Conservation (phyloP, 2,888 invertebrate genomes). For the Brachyptera putata region DNA sequence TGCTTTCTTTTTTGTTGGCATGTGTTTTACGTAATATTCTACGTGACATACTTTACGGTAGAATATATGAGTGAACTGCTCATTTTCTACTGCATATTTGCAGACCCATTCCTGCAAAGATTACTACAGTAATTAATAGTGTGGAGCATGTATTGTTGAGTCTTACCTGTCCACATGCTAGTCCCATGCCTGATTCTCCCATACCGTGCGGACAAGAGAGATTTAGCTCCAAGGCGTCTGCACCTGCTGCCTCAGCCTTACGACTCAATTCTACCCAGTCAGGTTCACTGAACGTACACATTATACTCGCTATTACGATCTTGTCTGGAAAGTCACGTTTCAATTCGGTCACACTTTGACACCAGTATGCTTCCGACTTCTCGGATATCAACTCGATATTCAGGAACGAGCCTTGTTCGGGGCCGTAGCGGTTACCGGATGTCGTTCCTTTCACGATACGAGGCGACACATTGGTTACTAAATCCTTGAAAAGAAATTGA, state of each 20-base stretch:
- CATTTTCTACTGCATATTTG: too few species aligned
- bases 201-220: constrained; percentile 98
- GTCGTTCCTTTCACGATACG: constrained; percentile 92
- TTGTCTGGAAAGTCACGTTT: constrained; percentile 89
- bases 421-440: constrained; percentile 86
- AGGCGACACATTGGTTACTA: constrained; percentile 95
- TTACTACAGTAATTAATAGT: too few species aligned
- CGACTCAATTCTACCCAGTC: constrained; percentile 85
- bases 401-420: constrained; percentile 93
- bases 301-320: constrained; percentile 91
- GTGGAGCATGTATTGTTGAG: background rate
- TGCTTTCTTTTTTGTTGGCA: too few species aligned
- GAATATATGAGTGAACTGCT: too few species aligned
- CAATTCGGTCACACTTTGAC: constrained; percentile 77
- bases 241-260: constrained; percentile 74
- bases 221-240: constrained; percentile 94
- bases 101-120: too few species aligned
- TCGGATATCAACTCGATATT: constrained; percentile 99
- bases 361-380: constrained; percentile 93
- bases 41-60: too few species aligned
- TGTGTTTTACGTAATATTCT: too few species aligned
- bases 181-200: constrained; percentile 97
- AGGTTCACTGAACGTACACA: constrained; percentile 80
- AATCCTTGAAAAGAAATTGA: constrained; percentile 61
- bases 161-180: constrained; percentile 91